Conservation (phyloP, 2,888 invertebrate genomes). For the Plemyria rubiginata region DNA sequence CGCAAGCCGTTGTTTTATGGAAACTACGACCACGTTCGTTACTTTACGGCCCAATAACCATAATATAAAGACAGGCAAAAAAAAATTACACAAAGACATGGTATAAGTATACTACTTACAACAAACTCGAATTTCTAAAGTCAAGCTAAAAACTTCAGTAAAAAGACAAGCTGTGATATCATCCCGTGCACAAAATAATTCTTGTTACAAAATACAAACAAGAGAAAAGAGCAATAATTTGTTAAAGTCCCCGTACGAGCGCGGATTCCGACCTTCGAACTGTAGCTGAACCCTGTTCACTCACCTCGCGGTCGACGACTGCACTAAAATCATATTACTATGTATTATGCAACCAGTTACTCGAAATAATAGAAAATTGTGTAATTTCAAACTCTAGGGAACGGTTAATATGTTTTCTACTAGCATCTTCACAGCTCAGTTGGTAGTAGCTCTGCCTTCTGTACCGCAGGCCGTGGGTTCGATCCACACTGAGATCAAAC, state of each 20-base stretch:
- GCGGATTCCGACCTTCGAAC: constrained; percentile 67
- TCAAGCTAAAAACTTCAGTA: too few species aligned
- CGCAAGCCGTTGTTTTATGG: neutral
- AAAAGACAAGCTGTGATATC: neutral
- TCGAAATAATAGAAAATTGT: constrained; percentile 6
- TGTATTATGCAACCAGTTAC: constrained; percentile 42
- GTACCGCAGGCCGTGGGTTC: too few species aligned
- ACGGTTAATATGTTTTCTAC: too few species aligned
- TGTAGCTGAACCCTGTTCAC: constrained; percentile 63
- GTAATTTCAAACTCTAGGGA: neutral
- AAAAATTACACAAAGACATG: neutral
- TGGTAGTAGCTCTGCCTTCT: too few species aligned
- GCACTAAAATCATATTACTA: constrained; percentile 46
- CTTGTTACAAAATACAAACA: constrained; percentile 19
- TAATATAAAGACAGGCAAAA: too few species aligned
- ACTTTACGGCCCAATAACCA: too few species aligned
- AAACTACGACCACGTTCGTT: too few species aligned
- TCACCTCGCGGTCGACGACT: constrained; percentile 66
- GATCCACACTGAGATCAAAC: too few species aligned
- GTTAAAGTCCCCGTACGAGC: constrained; percentile 46
- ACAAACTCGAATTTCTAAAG: neutral
- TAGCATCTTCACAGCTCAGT: too few species aligned
- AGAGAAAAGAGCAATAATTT: constrained; percentile 23
- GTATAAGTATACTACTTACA: neutral
- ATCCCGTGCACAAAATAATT: constrained; percentile 5